These are phyloP conservation scores for Drosophila kurseongensis DNA, from an alignment of 1,140 invertebrate genomes.

Conservation along the genomic window DNA sequence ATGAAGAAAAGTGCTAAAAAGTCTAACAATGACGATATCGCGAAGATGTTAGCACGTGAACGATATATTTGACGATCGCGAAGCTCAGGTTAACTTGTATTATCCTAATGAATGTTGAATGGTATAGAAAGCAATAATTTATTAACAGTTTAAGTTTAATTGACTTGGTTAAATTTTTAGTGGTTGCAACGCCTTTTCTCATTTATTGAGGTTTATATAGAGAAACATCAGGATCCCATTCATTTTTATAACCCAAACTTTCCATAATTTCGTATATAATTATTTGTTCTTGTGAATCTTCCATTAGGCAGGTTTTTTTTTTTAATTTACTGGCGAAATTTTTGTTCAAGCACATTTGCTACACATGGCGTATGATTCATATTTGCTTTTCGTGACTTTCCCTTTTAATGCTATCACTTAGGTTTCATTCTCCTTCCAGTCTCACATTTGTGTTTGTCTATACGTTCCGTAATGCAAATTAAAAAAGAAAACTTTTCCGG, in stretches of 20 bases:
- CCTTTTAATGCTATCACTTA: constrained; percentile 58
- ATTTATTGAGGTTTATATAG: too few species aligned
- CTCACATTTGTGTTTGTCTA: constrained; percentile 31
- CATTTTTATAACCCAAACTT: constrained; percentile 26
- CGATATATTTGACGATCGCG: neutral
- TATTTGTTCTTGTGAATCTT: constrained; percentile 16
- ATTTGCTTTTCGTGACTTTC: constrained; percentile 71
- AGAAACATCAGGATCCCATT: neutral
- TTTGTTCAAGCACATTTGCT: constrained; percentile 39
- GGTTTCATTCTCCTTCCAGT: neutral
- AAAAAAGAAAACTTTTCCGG: constrained; percentile 27
- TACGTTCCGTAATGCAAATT: constrained; percentile 72
- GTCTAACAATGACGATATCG: constrained; percentile 28
- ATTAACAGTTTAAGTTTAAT: too few species aligned
- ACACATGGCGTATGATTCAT: constrained; percentile 80
- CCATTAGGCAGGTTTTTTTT: constrained; percentile 23
- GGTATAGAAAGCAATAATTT: too few species aligned
- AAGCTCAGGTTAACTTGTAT: neutral
- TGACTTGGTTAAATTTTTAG: too few species aligned
- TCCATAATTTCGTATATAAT: constrained; percentile 16
- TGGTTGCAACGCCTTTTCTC: too few species aligned
- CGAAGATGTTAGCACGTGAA: constrained; percentile 28
- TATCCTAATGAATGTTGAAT: neutral
- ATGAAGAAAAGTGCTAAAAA: constrained; percentile 12
- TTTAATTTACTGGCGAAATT: constrained; percentile 19